Evolutionary conservation across 2,113 vertebrate species (phyloP), one percentile per base, ranked within the genome.

Genomic region (Python bivittatus): DNA sequence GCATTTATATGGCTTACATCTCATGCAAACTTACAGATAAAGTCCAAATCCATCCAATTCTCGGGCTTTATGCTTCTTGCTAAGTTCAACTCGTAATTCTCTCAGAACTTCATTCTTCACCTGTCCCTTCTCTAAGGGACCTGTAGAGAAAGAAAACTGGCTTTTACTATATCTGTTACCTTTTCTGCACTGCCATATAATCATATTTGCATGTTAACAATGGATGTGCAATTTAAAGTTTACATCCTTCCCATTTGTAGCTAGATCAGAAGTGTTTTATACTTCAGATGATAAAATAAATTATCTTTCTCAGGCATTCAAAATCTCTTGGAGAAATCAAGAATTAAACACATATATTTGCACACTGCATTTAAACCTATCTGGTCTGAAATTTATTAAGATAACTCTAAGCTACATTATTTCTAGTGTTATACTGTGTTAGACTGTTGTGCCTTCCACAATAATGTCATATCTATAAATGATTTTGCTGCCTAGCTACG

Each of bases 101-200:
- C 99, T 97, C 42, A 99, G 96, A 52, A 98, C 98, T 97, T 99
- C 99, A 86, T 99, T 99, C 94, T 99, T 99, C 12, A 99, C 99
- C 96, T 99, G 99, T 93, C 99, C 99, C 96, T 99, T 99, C 94
- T 99, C 99, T 96, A 99, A 94, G 53, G 99, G 99, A 88, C 99
- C 99, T 99, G 91, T 3, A 94, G 15, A 5, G 33, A 91, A 56
- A 95, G 48, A 93, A 96, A 96, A 27, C 93, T 61, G 92, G 25
- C 12, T 92, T 88, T 94, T 2, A 90, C 23, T 20, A 90, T 52
- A 38, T 84, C 3, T 22, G 3, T 25, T 25, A 56, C 7, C 4
- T 57, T 79, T 79, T 79, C 72, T 42, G n/a, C 72, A 42, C 72
- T 42, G 33, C 9, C 33, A 79, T 42, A 79, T 42, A 42, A 79